These are phyloP conservation scores for Lytechinus pictus DNA, from an alignment of 35 echinoderm and acorn worm genomes.

Conservation along the genomic window DNA sequence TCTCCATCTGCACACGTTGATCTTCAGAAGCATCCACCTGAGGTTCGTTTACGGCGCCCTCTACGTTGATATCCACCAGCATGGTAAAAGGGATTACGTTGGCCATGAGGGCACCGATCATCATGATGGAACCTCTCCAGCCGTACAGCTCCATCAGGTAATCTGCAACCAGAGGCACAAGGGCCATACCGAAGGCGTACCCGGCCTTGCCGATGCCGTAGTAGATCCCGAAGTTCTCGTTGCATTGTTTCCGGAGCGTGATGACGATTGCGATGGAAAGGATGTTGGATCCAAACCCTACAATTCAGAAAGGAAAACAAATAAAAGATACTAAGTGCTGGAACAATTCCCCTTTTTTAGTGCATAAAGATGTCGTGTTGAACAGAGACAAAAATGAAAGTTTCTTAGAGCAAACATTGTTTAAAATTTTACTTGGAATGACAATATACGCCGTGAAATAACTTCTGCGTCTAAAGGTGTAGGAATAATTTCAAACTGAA, in stretches of 20 bases:
- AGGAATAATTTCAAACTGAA: too few species aligned
- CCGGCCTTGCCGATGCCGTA: slow-evolving; percentile 27
- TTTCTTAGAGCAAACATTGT: too few species aligned
- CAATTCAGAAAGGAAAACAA: not conserved
- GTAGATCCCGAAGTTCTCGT: not conserved
- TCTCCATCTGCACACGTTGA: not conserved
- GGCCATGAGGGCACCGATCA: not conserved
- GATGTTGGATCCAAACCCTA: not conserved
- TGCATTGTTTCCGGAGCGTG: not conserved
- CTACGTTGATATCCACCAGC: not conserved
- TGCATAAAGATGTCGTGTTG: too few species aligned
- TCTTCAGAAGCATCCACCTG: not conserved
- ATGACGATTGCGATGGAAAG: not conserved
- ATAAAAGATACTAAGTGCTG: not conserved
- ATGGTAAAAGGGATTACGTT: not conserved
- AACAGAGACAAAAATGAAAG: too few species aligned
- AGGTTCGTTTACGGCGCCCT: not conserved
- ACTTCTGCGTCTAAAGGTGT: too few species aligned
- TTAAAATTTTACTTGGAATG: too few species aligned
- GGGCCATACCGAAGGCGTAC: slow-evolving; percentile 18
- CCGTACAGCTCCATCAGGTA: slow-evolving; percentile 3
- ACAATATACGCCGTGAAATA: too few species aligned
- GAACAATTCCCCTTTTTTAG: too few species aligned
- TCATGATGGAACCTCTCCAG: not conserved
- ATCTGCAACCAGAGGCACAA: not conserved